Evolutionary conservation across 2,888 invertebrate species (phyloP).

Genomic region (Trisateles emortualis): DNA sequence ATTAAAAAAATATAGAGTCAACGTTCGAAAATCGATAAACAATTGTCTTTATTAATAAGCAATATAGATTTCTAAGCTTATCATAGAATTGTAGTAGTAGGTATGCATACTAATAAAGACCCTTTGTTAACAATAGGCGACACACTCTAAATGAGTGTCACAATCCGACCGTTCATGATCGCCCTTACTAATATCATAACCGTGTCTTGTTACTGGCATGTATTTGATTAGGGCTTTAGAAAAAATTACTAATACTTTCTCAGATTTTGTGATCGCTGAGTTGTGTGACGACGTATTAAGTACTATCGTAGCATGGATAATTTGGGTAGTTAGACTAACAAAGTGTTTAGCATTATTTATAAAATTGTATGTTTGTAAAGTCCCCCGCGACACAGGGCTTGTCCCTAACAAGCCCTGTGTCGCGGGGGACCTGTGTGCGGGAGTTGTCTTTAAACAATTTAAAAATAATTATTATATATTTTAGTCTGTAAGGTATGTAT

Average conservation of each 20-base stretch:
- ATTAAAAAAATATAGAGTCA: conserved; percentile 33
- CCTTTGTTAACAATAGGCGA: conserved; percentile 49
- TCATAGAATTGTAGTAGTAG: conserved; percentile 41
- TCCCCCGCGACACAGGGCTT: too few relatives aligned
- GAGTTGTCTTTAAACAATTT: too few relatives aligned
- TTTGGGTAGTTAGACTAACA: too few relatives aligned
- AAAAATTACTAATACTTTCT: not conserved
- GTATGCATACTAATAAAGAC: conserved; percentile 58
- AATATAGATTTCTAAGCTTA: conserved; percentile 56
- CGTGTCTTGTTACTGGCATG: conserved; percentile 27
- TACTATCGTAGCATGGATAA: too few relatives aligned
- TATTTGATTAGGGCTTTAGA: not conserved
- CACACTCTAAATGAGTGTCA: conserved; percentile 53
- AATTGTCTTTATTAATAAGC: conserved; percentile 53
- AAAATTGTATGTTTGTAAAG: too few relatives aligned
- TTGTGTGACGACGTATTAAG: too few relatives aligned
- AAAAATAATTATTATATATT: too few relatives aligned
- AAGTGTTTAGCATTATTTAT: too few relatives aligned
- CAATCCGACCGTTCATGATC: conserved; percentile 43
- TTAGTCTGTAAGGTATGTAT: too few relatives aligned
- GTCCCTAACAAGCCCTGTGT: too few relatives aligned
- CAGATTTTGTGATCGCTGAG: too few relatives aligned
- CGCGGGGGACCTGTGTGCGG: too few relatives aligned
- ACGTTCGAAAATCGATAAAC: conserved; percentile 39
- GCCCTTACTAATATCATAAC: conserved; percentile 48